Evolutionary conservation across 2,113 vertebrate species (phyloP).

Genomic region (Rhynchomys soricoides): DNA sequence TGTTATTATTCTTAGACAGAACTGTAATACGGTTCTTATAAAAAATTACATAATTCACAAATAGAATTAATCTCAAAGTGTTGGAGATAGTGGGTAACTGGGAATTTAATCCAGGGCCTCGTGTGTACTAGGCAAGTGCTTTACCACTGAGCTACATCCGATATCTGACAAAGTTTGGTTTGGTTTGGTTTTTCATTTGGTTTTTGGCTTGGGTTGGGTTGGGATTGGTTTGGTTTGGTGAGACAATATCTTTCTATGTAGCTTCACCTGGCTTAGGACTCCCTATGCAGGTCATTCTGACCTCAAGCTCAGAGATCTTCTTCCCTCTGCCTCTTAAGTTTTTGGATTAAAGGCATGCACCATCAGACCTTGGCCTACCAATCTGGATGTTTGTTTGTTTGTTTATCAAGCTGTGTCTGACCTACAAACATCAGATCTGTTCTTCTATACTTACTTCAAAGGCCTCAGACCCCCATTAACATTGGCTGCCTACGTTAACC

Average conservation of each 20-base stretch:
- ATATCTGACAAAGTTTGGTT: not conserved
- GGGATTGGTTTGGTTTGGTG: too few relatives aligned
- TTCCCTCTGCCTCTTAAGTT: not conserved
- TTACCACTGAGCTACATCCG: not conserved
- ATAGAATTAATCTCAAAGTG: not conserved
- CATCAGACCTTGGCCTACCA: not conserved
- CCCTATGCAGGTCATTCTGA: not conserved
- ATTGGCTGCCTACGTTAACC: not conserved
- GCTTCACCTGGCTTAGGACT: not conserved
- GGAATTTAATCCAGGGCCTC: not conserved
- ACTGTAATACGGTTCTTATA: not conserved
- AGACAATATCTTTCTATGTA: not conserved
- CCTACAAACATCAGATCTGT: not conserved
- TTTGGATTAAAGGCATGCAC: not conserved
- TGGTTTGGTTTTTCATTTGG: not conserved
- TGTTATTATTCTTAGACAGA: not conserved
- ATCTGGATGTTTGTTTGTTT: not conserved
- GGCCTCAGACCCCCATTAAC: not conserved
- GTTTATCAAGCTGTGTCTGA: not conserved
- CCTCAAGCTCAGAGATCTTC: not conserved
- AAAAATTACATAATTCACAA: slow-evolving; percentile 7
- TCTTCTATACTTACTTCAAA: not conserved
- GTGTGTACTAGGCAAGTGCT: not conserved
- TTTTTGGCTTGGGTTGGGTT: not conserved
- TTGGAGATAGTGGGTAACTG: not conserved